Evolutionary conservation across 2,888 invertebrate species (phyloP).

Genomic region (Oegoconia quadripuncta): DNA sequence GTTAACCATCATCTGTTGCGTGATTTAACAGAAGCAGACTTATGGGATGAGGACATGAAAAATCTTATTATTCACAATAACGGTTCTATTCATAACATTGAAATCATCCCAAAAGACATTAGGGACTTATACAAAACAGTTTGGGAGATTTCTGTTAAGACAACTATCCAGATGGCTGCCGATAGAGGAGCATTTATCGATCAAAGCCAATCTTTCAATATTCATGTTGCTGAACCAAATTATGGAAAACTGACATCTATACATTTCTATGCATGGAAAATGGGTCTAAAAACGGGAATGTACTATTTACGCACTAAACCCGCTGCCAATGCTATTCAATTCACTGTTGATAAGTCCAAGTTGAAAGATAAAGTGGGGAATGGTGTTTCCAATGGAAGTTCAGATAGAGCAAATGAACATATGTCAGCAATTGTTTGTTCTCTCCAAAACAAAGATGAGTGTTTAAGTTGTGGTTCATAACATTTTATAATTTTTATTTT

Average conservation of each 20-base stretch:
- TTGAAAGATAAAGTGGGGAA: constrained; percentile 38
- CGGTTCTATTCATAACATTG: constrained; percentile 95
- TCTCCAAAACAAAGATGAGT: constrained; percentile 91
- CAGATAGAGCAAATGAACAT: constrained; percentile 63
- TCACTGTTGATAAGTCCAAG: constrained; percentile 94
- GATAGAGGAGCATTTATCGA: constrained; percentile 99
- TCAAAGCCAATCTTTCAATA: constrained; percentile 98
- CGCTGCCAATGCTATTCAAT: constrained; percentile 97
- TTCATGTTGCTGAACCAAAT: constrained; percentile 97
- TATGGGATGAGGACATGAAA: constrained; percentile 98
- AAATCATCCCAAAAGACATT: constrained; percentile 89
- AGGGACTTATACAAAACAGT: constrained; percentile 96
- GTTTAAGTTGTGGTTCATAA: constrained; percentile 92
- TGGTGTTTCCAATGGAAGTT: constrained; percentile 33
- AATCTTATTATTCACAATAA: constrained; percentile 93
- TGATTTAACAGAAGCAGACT: constrained; percentile 92
- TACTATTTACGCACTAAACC: constrained; percentile 98
- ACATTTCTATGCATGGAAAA: constrained; percentile 98
- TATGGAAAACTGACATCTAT: constrained; percentile 97
- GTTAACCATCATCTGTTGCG: constrained; percentile 97
- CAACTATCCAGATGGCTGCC: constrained; percentile 96
- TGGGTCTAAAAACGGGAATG: constrained; percentile 99
- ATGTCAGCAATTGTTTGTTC: constrained; percentile 92
- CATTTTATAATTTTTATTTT: too few relatives aligned
- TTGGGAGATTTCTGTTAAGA: constrained; percentile 97